Evolutionary conservation across 1,140 invertebrate genomes (phyloP).

Genomic region (Paraescarpia echinospica): DNA sequence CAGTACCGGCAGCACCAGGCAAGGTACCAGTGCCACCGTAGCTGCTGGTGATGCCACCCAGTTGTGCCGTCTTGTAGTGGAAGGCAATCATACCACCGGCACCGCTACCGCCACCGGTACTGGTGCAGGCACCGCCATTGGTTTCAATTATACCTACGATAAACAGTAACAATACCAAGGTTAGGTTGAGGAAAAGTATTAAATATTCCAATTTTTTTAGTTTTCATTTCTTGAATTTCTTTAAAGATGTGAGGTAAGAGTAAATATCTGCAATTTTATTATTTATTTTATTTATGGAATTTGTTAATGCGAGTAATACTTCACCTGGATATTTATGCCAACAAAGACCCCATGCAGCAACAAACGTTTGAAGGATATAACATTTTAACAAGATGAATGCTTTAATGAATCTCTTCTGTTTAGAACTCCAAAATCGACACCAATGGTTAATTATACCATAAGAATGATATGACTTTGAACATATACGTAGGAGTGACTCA

Average conservation of each 20-base stretch:
- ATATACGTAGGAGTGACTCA: neutral
- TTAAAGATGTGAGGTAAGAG: too few relatives aligned
- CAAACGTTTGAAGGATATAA: too few relatives aligned
- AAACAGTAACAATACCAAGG: neutral
- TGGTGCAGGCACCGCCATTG: slow-evolving; percentile 31
- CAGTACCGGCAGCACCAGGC: slow-evolving; percentile 38
- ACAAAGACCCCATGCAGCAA: too few relatives aligned
- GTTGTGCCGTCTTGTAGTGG: slow-evolving; percentile 32
- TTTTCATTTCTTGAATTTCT: too few relatives aligned
- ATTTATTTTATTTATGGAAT: too few relatives aligned
- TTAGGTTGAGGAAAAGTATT: neutral
- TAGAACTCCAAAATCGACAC: too few relatives aligned
- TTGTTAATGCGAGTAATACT: too few relatives aligned
- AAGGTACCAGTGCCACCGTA: slow-evolving; percentile 35
- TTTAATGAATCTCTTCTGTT: too few relatives aligned
- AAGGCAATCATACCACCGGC: slow-evolving; percentile 38
- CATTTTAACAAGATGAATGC: too few relatives aligned
- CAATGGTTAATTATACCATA: neutral
- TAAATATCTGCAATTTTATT: too few relatives aligned
- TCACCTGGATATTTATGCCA: too few relatives aligned
- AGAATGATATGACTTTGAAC: neutral
- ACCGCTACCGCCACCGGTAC: slow-evolving; percentile 38
- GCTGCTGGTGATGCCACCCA: slow-evolving; percentile 33
- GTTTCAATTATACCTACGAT: slow-evolving; percentile 32
- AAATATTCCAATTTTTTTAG: too few relatives aligned